phyloP scores from a whole-genome alignment of 2,113 vertebrate species.

The Ophiodon elongatus region DNA sequence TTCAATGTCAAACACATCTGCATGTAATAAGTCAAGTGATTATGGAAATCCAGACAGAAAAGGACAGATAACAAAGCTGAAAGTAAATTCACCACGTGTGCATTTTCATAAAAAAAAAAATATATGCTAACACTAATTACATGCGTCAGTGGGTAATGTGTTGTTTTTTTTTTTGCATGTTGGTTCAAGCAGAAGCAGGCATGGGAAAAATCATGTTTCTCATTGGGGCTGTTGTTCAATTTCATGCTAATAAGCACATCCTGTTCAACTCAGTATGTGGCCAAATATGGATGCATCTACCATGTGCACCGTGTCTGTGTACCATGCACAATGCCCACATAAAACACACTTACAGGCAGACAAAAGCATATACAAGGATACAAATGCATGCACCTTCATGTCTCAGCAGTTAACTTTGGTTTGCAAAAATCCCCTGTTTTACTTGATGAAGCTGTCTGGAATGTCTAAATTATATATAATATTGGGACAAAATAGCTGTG shows the following conservation, averaged over 20 bases:
- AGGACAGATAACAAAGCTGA: not conserved
- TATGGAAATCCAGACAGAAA: not conserved
- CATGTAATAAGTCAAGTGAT: not conserved
- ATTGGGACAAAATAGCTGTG: not conserved
- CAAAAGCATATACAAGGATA: not conserved
- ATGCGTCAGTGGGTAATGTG: conserved; percentile 33
- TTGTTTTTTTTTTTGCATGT: conserved; percentile 50
- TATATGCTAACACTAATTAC: conserved; percentile 40
- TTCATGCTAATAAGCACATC: conserved; percentile 71
- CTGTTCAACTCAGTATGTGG: conserved; percentile 53
- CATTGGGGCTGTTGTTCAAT: conserved; percentile 62
- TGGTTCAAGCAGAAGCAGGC: conserved; percentile 47
- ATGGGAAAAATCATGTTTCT: conserved; percentile 52
- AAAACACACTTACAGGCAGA: conserved; percentile 11
- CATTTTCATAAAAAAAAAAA: conserved; percentile 8
- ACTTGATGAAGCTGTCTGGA: not conserved
- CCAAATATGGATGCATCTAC: not conserved
- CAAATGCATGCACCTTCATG: not conserved
- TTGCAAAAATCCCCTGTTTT: not conserved
- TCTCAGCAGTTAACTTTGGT: not conserved
- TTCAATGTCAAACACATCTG: not conserved
- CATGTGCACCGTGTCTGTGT: too few relatives aligned
- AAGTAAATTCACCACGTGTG: not conserved
- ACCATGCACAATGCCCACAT: not conserved
- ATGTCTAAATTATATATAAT: not conserved